These are phyloP conservation scores for Elgaria multicarinata DNA, from an alignment of 2,113 vertebrate genomes.

Conservation along the genomic window DNA sequence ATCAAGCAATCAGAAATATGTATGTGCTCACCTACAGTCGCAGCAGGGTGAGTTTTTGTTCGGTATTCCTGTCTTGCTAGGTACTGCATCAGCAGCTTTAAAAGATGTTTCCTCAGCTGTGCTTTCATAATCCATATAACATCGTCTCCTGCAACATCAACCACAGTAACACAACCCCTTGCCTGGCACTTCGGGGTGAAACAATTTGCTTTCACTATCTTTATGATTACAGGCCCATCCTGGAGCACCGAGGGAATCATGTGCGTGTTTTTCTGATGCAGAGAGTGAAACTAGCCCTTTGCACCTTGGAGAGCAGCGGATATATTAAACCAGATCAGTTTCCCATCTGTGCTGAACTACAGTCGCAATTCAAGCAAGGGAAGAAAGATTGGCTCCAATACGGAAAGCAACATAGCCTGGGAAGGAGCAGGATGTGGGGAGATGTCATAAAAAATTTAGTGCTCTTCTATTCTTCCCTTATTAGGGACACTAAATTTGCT, in stretches of 20 bases:
- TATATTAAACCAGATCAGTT: constrained; percentile 16
- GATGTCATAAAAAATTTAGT: constrained; percentile 38
- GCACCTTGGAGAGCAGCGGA: constrained; percentile 28
- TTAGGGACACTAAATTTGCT: constrained; percentile 47
- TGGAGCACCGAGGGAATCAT: background rate
- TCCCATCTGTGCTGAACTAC: constrained; percentile 35
- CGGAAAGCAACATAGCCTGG: background rate
- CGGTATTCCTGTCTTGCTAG: constrained; percentile 40
- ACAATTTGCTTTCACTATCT: constrained; percentile 53
- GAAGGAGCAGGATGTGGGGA: constrained; percentile 35
- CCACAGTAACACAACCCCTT: constrained; percentile 48
- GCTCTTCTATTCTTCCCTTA: background rate
- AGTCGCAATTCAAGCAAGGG: constrained; percentile 14
- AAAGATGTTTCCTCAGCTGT: constrained; percentile 55
- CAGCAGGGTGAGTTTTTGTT: constrained; percentile 43
- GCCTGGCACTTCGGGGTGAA: constrained; percentile 48
- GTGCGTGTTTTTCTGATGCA: background rate
- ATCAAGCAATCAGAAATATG: constrained; percentile 64
- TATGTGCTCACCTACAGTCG: constrained; percentile 23
- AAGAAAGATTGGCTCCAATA: constrained; percentile 27
- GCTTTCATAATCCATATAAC: constrained; percentile 45
- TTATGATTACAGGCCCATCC: constrained; percentile 37
- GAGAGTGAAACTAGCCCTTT: constrained; percentile 4
- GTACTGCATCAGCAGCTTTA: constrained; percentile 55
- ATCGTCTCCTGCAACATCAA: constrained; percentile 59